phyloP scores from a whole-genome alignment of 2,888 invertebrate species.

The Leucoptera coffeella region DNA sequence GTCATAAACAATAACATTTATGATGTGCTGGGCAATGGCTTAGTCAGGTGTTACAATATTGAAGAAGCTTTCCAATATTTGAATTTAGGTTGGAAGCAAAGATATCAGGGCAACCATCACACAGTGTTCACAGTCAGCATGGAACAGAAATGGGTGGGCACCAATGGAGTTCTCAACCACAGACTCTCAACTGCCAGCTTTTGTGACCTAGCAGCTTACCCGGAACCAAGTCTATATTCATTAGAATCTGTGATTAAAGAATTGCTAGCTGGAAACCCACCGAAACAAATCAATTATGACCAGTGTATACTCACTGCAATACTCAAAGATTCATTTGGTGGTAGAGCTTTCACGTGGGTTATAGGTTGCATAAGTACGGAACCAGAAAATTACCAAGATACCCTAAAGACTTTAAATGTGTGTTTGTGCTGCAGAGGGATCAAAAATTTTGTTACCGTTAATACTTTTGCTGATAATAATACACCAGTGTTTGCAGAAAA shows the following conservation, averaged over 20 bases:
- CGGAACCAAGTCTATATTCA: slow-evolving; percentile 59
- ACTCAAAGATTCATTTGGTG: slow-evolving; percentile 69
- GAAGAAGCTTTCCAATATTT: slow-evolving; percentile 66
- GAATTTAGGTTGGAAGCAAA: slow-evolving; percentile 58
- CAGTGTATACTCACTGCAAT: slow-evolving; percentile 64
- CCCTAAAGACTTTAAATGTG: slow-evolving; percentile 62
- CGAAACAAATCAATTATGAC: slow-evolving; percentile 51
- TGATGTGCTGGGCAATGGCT: slow-evolving; percentile 52
- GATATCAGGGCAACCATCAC: slow-evolving; percentile 55
- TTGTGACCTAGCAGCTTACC: slow-evolving; percentile 58
- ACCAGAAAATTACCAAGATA: slow-evolving; percentile 61
- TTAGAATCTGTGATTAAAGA: slow-evolving; percentile 61
- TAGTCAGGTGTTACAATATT: slow-evolving; percentile 56
- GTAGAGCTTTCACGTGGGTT: slow-evolving; percentile 66
- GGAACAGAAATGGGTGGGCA: slow-evolving; percentile 67
- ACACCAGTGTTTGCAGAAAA: slow-evolving; percentile 48
- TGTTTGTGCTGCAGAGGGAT: slow-evolving; percentile 62
- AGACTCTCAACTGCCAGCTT: slow-evolving; percentile 69
- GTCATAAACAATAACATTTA: slow-evolving; percentile 61
- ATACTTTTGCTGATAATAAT: slow-evolving; percentile 62
- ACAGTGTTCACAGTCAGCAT: slow-evolving; percentile 67
- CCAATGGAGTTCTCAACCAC: slow-evolving; percentile 62
- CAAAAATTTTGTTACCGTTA: slow-evolving; percentile 65
- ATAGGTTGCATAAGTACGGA: slow-evolving; percentile 68
- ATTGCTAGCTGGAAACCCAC: slow-evolving; percentile 46